These are phyloP conservation scores for Phainopepla nitens DNA, from an alignment of 2,113 vertebrate genomes.

Conservation along the genomic window DNA sequence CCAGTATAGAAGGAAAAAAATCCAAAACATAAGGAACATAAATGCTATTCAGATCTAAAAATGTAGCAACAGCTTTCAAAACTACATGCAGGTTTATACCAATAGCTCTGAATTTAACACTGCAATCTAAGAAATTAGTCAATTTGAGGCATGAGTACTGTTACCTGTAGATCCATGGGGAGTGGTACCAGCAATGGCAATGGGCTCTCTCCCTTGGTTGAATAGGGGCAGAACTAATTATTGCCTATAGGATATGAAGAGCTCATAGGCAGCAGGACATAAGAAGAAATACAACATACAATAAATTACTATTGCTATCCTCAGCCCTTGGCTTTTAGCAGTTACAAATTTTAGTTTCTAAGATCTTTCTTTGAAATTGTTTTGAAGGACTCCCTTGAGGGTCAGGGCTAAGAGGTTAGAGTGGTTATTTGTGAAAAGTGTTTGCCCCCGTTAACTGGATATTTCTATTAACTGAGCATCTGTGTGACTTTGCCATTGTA, in stretches of 20 bases:
- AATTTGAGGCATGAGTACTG: background rate
- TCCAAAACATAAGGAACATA: background rate
- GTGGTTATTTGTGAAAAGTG: background rate
- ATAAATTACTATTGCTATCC: background rate
- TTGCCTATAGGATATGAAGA: background rate
- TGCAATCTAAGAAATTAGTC: background rate
- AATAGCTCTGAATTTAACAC: background rate
- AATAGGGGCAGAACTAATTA: background rate
- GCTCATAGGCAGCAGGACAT: background rate
- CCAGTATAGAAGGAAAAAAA: background rate
- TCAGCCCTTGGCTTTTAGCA: background rate
- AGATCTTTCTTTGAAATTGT: background rate
- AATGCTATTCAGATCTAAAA: background rate
- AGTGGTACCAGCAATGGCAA: background rate
- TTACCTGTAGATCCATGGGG: background rate
- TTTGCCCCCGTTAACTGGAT: background rate
- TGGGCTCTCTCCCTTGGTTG: background rate
- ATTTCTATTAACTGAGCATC: background rate
- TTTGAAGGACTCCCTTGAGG: constrained; percentile 8
- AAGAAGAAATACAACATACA: background rate
- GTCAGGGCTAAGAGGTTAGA: background rate
- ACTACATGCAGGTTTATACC: background rate
- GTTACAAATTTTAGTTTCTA: background rate
- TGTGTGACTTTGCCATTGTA: background rate
- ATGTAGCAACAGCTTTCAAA: background rate